Evolutionary conservation across 2,888 invertebrate species (phyloP).

Genomic region (Pasiphila rectangulata): DNA sequence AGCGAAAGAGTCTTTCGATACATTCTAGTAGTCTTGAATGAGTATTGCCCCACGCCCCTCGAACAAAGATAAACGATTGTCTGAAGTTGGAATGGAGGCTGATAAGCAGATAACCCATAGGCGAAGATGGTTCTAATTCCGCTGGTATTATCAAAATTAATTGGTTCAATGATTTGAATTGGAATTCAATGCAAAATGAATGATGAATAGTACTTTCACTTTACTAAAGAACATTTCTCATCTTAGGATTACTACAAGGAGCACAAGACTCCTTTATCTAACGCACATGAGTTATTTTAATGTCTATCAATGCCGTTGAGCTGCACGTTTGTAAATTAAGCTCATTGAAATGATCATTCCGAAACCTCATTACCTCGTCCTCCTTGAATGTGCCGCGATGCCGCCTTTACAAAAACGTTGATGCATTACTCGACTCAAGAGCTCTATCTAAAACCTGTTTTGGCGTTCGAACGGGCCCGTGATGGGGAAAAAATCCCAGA

Average conservation of each 20-base stretch:
- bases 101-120: constrained; percentile 28
- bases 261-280: neutral
- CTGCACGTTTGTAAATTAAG: constrained; percentile 33
- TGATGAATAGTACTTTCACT: neutral
- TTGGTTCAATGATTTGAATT: constrained; percentile 7
- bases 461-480: constrained; percentile 67
- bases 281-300: constrained; percentile 5
- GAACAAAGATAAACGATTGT: constrained; percentile 16
- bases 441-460: constrained; percentile 80
- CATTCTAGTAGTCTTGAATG: too few species aligned
- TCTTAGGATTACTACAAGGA: neutral
- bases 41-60: neutral
- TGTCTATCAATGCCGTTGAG: constrained; percentile 18
- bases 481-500: constrained; percentile 76
- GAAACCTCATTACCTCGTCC: constrained; percentile 69
- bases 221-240: neutral
- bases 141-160: constrained; percentile 24
- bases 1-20: too few species aligned
- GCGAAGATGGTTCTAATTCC: constrained; percentile 19
- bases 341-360: constrained; percentile 63
- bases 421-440: constrained; percentile 68
- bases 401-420: constrained; percentile 77
- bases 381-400: constrained; percentile 71
- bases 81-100: constrained; percentile 24
- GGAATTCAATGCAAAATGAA: neutral